Percentiles rank a stretch among this genome's conserved stretches.
These are phyloP conservation scores for Leuciscus waleckii DNA, from an alignment of 2,797 vertebrate genomes.

Conservation along the genomic window DNA sequence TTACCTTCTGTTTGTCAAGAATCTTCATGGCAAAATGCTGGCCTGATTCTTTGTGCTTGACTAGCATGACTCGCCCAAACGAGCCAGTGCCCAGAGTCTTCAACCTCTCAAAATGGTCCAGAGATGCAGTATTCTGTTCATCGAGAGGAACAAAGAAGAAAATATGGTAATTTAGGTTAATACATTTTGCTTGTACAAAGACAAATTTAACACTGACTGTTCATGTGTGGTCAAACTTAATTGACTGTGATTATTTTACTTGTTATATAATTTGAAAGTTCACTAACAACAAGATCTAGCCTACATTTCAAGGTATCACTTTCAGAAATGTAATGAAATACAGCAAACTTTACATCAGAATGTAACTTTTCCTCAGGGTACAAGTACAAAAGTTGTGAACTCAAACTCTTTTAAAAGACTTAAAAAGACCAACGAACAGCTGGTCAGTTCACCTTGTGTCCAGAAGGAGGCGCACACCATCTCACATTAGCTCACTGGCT, in stretches of 20 bases:
- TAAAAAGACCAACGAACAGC: neutral
- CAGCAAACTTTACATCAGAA: neutral
- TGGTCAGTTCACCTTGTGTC: constrained; percentile 12
- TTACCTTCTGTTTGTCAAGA: constrained; percentile 96
- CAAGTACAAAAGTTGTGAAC: neutral
- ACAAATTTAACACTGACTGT: neutral
- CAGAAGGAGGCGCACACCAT: constrained; percentile 43
- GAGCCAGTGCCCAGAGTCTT: constrained; percentile 95
- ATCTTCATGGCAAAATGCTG: constrained; percentile 96
- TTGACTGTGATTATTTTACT: neutral
- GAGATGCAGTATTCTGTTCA: constrained; percentile 86
- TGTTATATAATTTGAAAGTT: neutral
- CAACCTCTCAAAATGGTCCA: constrained; percentile 93
- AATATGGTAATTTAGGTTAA: neutral
- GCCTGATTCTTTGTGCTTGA: constrained; percentile 88
- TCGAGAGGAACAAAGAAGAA: neutral
- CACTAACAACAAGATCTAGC: neutral
- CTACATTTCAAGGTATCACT: neutral
- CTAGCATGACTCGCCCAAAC: constrained; percentile 93
- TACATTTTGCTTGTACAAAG: neutral
- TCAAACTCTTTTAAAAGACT: neutral
- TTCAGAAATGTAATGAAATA: neutral
- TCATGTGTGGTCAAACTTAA: neutral
- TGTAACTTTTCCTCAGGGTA: neutral
- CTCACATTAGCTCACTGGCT: neutral